phyloP scores from a whole-genome alignment of 2,888 invertebrate species.

The Mactromeris polynyma region DNA sequence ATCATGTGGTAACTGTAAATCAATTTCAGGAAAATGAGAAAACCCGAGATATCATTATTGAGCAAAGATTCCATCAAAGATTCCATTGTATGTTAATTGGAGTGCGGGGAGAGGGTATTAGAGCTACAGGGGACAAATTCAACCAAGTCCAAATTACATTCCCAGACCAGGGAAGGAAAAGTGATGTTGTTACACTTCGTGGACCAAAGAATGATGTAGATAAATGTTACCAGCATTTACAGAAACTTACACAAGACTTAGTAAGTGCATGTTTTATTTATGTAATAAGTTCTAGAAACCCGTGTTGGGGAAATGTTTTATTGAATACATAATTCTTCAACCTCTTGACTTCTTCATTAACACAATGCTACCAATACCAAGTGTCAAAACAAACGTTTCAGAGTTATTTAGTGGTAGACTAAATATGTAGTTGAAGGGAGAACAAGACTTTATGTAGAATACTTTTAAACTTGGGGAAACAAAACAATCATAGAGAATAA shows the following conservation, averaged over 20 bases:
- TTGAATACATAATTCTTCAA: no score
- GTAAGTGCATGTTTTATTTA: constrained; percentile 89
- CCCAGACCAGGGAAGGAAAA: constrained; percentile 94
- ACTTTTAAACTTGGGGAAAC: no score
- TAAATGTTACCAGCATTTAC: constrained; percentile 95
- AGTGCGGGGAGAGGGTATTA: constrained; percentile 96
- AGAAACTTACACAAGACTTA: constrained; percentile 94
- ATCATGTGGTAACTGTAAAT: background rate
- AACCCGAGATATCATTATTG: constrained; percentile 97
- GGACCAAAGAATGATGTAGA: constrained; percentile 99
- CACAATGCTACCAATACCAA: no score
- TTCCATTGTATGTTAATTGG: constrained; percentile 98
- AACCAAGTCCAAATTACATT: constrained; percentile 92
- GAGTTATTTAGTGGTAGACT: no score
- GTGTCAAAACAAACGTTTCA: no score
- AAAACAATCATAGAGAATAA: no score
- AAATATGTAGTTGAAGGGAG: no score
- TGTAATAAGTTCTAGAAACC: background rate
- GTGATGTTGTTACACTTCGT: constrained; percentile 96
- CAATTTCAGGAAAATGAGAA: constrained; percentile 93
- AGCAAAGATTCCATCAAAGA: no score
- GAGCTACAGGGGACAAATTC: constrained; percentile 96
- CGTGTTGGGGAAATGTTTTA: no score
- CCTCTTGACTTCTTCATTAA: no score
- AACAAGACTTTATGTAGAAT: no score